Conservation (phyloP, 2,888 invertebrate species). For the Ariolimax columbianus region DNA sequence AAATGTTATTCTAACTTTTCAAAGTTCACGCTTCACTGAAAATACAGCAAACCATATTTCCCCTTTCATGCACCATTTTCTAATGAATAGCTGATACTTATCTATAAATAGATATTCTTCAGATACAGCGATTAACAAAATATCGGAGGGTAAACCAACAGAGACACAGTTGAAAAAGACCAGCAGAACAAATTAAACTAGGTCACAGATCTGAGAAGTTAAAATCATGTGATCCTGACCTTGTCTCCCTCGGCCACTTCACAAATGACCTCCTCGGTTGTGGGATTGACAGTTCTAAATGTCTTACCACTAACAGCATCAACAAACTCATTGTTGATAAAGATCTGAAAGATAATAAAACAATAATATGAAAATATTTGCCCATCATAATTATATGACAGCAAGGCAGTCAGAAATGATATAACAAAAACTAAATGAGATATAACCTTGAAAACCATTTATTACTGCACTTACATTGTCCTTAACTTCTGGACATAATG, state of each 20-base stretch:
- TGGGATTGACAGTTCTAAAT: constrained; percentile 91
- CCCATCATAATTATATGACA: background rate
- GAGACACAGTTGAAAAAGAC: background rate
- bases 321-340: constrained; percentile 96
- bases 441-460: too few species aligned
- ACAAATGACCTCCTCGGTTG: constrained; percentile 81
- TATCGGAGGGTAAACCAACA: background rate
- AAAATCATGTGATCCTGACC: constrained; percentile 59
- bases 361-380: background rate
- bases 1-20: background rate
- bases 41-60: background rate
- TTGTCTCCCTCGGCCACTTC: constrained; percentile 77
- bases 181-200: background rate
- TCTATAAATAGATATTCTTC: too few species aligned
- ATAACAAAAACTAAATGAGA: too few species aligned
- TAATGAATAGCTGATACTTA: background rate
- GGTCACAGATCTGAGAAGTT: background rate
- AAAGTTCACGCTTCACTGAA: background rate
- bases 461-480: too few species aligned
- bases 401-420: too few species aligned
- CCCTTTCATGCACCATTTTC: background rate
- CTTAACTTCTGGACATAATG: too few species aligned
- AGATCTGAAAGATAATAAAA: constrained; percentile 37
- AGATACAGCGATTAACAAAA: too few species aligned
- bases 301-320: constrained; percentile 91